Percentiles rank a stretch among this genome's conserved stretches.
These are phyloP conservation scores for Menidia menidia DNA, from an alignment of 2,797 vertebrate genomes.

Conservation along the genomic window DNA sequence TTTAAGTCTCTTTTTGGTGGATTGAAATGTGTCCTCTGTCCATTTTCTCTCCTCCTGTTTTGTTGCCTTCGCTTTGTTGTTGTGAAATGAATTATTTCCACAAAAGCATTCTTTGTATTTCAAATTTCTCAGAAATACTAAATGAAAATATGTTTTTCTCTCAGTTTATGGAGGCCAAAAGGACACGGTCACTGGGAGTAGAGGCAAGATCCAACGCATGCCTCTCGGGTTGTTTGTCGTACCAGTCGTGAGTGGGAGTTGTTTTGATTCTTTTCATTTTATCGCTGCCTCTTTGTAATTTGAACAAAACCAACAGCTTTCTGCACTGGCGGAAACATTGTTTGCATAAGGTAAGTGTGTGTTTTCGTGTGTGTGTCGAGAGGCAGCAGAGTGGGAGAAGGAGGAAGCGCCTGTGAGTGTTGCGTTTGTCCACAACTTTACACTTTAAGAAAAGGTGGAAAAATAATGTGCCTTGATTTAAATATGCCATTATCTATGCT, in stretches of 20 bases:
- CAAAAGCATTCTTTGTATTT: conserved; percentile 5
- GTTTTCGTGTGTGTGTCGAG: conserved; percentile 2
- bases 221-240: conserved; percentile 41
- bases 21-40: neutral
- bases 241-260: conserved; percentile 42
- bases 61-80: neutral
- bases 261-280: neutral
- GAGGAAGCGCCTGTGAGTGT: conserved; percentile 4
- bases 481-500: no score
- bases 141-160: conserved; percentile 3
- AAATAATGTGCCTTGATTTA: conserved; percentile 4
- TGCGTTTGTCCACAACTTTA: conserved; percentile 27
- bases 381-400: conserved; percentile 24
- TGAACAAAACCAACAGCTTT: conserved; percentile 59
- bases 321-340: conserved; percentile 44
- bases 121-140: neutral
- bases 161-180: conserved; percentile 14
- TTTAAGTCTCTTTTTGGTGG: neutral
- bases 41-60: neutral
- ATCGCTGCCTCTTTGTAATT: conserved; percentile 46
- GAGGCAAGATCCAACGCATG: no score
- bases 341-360: conserved; percentile 34
- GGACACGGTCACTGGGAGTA: conserved; percentile 4
- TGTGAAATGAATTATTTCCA: neutral
- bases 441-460: conserved; percentile 33